These are phyloP conservation scores for Anguilla japonica DNA, from an alignment of 2,113 vertebrate genomes.

Conservation along the genomic window DNA sequence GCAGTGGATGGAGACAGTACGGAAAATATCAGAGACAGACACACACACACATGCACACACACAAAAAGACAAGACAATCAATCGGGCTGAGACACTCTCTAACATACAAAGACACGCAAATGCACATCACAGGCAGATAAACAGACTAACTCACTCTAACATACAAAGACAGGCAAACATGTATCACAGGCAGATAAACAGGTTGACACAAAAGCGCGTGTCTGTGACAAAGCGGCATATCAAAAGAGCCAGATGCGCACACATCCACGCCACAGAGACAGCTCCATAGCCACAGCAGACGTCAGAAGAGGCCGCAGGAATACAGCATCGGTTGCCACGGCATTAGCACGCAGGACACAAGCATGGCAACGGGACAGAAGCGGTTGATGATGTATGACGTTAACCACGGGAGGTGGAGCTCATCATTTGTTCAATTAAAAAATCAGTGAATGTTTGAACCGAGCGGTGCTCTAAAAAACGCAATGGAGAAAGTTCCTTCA, in stretches of 20 bases:
- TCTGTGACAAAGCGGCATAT: too few species aligned
- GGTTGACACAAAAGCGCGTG: neutral
- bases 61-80: neutral
- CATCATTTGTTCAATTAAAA: too few species aligned
- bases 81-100: neutral
- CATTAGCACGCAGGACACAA: neutral
- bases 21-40: neutral
- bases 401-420: too few species aligned
- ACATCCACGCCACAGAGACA: neutral
- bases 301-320: neutral
- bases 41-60: too few species aligned
- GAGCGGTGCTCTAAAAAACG: too few species aligned
- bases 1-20: neutral
- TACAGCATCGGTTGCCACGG: neutral
- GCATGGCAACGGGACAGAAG: neutral
- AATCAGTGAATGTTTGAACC: too few species aligned
- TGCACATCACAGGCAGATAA: too few species aligned
- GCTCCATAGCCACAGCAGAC: neutral
- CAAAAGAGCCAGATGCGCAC: too few species aligned
- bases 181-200: neutral
- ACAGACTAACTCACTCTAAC: neutral
- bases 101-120: neutral
- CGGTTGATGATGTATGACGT: neutral
- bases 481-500: too few species aligned
- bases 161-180: neutral